These are phyloP conservation scores for Phalacrocorax carbo DNA, from an alignment of 2,113 vertebrate species.

Conservation along the genomic window DNA sequence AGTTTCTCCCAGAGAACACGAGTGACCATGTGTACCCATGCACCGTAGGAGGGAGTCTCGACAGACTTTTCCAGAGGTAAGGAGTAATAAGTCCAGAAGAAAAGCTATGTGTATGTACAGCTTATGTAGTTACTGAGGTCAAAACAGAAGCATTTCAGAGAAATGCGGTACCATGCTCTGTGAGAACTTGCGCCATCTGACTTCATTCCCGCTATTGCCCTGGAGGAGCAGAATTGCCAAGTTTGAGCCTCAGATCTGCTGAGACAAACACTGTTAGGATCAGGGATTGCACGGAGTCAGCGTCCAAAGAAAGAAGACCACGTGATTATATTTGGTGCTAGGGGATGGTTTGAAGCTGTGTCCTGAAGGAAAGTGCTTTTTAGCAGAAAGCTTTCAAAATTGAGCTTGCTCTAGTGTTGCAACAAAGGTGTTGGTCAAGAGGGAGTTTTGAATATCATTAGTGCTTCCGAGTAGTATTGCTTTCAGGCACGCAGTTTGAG, in stretches of 20 bases:
- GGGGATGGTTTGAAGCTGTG: background rate
- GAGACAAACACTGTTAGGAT: background rate
- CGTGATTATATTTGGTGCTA: background rate
- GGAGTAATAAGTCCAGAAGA: background rate
- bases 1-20: background rate
- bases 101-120: background rate
- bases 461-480: background rate
- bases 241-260: background rate
- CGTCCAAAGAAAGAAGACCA: background rate
- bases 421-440: background rate
- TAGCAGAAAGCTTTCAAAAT: background rate
- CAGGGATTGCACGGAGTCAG: fast-evolving
- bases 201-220: background rate
- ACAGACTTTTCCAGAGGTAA: background rate
- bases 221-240: background rate
- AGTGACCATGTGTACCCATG: background rate
- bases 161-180: fast-evolving
- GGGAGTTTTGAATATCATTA: background rate
- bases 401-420: background rate
- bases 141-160: background rate
- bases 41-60: background rate
- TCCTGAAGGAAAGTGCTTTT: background rate
- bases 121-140: background rate
- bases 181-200: background rate
- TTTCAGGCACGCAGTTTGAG: background rate